A percentile compares a stretch with the other conserved stretches of the same genome.
Evolutionary conservation across 2,113 vertebrate species (phyloP).

Genomic region (Silurus glanis): DNA sequence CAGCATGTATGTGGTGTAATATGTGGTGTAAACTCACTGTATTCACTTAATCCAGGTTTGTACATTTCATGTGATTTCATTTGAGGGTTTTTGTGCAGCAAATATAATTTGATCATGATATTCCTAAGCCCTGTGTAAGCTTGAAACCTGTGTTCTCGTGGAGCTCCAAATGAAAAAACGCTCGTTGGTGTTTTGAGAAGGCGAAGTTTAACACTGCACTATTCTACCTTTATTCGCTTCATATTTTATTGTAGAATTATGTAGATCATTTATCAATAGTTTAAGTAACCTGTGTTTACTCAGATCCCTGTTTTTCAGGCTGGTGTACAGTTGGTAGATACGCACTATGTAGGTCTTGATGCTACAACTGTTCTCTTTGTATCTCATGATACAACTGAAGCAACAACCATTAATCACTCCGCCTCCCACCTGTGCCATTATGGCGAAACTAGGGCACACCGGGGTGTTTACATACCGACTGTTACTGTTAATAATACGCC

Average conservation of each 20-base stretch:
- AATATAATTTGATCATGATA: neutral
- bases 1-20: no score
- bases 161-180: neutral
- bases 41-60: neutral
- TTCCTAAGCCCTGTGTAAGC: neutral
- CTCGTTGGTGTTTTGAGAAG: no score
- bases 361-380: constrained; percentile 57
- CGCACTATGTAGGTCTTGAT: constrained; percentile 37
- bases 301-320: neutral
- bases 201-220: neutral
- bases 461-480: constrained; percentile 61
- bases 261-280: neutral
- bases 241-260: no score
- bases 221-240: neutral
- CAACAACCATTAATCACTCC: constrained; percentile 69
- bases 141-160: neutral
- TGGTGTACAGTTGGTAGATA: neutral
- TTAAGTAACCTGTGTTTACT: neutral
- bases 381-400: constrained; percentile 60
- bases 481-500: constrained; percentile 21
- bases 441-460: constrained; percentile 71
- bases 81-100: neutral
- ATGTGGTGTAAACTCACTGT: neutral
- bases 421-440: constrained; percentile 49
- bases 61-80: neutral